These are phyloP conservation scores for Protonemura montana DNA, from an alignment of 2,888 invertebrate genomes.

Conservation along the genomic window DNA sequence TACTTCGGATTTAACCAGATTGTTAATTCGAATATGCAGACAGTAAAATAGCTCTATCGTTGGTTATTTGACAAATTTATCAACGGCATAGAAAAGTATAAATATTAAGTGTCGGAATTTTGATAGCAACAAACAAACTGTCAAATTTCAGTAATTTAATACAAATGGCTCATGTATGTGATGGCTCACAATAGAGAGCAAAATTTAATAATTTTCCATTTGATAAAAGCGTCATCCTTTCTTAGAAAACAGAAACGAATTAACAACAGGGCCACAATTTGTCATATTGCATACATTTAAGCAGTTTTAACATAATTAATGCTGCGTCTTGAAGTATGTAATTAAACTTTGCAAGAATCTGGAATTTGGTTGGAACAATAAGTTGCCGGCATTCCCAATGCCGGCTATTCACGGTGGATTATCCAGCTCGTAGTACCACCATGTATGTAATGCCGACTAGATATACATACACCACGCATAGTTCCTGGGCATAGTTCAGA, in stretches of 20 bases:
- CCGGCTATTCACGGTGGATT: slow-evolving; percentile 7
- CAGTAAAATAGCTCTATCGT: not conserved
- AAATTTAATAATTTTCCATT: not conserved
- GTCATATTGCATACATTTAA: not conserved
- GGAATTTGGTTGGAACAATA: slow-evolving; percentile 13
- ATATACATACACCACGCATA: slow-evolving; percentile 21
- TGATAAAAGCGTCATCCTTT: not conserved
- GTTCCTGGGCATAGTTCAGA: not conserved
- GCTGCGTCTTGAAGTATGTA: slow-evolving; percentile 20
- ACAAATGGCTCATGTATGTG: not conserved
- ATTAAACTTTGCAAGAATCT: slow-evolving; percentile 18
- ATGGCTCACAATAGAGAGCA: not conserved
- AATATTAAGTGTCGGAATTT: too few species aligned
- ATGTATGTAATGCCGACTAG: not conserved
- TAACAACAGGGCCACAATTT: not conserved
- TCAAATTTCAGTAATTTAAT: too few species aligned
- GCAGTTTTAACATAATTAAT: slow-evolving; percentile 7
- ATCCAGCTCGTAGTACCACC: not conserved
- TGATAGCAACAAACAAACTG: too few species aligned
- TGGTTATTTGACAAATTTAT: too few species aligned
- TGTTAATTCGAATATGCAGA: not conserved
- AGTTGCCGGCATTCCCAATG: not conserved
- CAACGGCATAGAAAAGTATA: too few species aligned
- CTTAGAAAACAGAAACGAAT: not conserved
- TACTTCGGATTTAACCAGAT: not conserved